A percentile compares a stretch with the other conserved stretches of the same genome.
These are phyloP conservation scores for Lordiphosa clarofinis DNA, from an alignment of 1,140 invertebrate species.

Conservation along the genomic window DNA sequence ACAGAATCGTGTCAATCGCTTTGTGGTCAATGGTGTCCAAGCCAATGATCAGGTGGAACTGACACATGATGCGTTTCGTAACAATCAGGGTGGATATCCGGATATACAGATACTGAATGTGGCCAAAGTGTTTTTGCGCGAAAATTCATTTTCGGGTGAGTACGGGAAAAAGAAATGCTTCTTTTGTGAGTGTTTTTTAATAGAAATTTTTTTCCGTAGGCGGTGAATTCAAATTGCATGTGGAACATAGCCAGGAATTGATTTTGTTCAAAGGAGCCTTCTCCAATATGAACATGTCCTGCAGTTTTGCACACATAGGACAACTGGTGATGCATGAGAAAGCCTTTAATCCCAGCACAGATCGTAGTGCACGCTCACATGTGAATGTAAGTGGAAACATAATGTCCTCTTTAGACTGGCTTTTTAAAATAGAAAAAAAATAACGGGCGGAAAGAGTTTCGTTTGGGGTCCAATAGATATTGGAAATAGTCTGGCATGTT, in stretches of 20 bases:
- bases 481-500: too few relatives aligned
- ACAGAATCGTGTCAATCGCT: constrained; percentile 57
- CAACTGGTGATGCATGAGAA: constrained; percentile 44
- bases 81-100: constrained; percentile 64
- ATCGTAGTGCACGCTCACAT: constrained; percentile 26
- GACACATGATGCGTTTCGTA: constrained; percentile 42
- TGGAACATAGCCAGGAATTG: constrained; percentile 38
- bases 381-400: constrained; percentile 51
- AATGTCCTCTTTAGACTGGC: too few relatives aligned
- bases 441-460: too few relatives aligned
- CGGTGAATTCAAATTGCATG: constrained; percentile 54
- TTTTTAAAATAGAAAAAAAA: too few relatives aligned
- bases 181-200: too few relatives aligned
- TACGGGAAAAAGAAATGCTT: background rate
- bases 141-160: constrained; percentile 52
- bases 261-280: constrained; percentile 55
- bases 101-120: constrained; percentile 55
- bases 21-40: constrained; percentile 42
- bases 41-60: constrained; percentile 59
- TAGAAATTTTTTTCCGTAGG: constrained; percentile 1
- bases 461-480: too few relatives aligned
- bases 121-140: constrained; percentile 36
- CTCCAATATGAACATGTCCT: constrained; percentile 48
- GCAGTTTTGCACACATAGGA: constrained; percentile 37
- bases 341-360: constrained; percentile 43